Base-by-base conservation (phyloP, 2,888 invertebrate species). In the Drosophila neonasuta region DNA sequence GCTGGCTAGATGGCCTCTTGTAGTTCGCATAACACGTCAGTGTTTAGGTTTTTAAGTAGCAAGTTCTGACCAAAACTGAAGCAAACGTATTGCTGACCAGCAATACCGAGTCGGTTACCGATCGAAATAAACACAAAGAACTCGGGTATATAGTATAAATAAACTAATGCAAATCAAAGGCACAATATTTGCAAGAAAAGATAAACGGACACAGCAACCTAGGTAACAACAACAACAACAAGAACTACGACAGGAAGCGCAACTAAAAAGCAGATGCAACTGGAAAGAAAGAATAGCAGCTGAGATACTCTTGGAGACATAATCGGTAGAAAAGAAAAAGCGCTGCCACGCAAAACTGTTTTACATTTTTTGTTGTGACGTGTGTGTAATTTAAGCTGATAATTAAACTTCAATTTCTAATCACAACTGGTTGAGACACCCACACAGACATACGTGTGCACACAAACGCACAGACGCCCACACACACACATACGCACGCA, bases 11-110 rank as follows among this genome's bases (percentile, higher is more conserved):
- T 45, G 46, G 54, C 15, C 63, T 63, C 48, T 66, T 72, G 70
- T 48, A 75, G 71, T 41, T 71, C 73, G 56, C 77, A 76, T 78
- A 66, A 78, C 80, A 81, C 80, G 80, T 81, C 80, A 81, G 80
- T 81, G 83, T 80, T 81, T 81, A 84, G 74, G 62, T 86, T 80
- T 69, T 69, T 70, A 86, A 80, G 64, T 59, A 67, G 63, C 51
- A 66, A 86, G 68, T 74, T 74, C 55, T 54, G 44, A 24, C 1
- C 41, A 61, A 52, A 55, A 50, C 64, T 56, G 7, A 55, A 9
- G 42, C 49, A 62, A 46, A 58, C 54, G 46, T 58, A 55, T 45
- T 60, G 58, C 30, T 50, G 24, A 54, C 48, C 56, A 49, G 55
- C 46, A 39, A 71, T 71, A 67, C 46, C 62, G 52, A 72, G 59